These are phyloP conservation scores for Antennarius maculatus DNA, from an alignment of 2,797 vertebrate species.

Conservation along the genomic window DNA sequence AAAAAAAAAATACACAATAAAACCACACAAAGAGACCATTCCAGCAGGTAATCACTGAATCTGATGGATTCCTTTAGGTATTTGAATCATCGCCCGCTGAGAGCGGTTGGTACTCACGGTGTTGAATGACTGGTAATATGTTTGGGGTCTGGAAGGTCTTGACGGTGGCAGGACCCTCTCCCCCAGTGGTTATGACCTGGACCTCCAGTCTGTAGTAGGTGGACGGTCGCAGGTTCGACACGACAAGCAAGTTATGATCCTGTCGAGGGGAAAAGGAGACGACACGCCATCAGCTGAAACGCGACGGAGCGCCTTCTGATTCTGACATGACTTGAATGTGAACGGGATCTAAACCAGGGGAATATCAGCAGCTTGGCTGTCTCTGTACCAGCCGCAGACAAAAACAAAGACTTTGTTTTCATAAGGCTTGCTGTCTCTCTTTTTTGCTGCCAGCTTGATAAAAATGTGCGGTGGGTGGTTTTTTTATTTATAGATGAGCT, in stretches of 20 bases:
- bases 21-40: not conserved
- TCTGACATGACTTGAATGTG: conserved; percentile 46
- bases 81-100: not conserved
- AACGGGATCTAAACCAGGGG: conserved; percentile 45
- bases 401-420: conserved; percentile 75
- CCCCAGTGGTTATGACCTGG: conserved; percentile 88
- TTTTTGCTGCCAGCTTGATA: conserved; percentile 66
- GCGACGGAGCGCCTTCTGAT: conserved; percentile 37
- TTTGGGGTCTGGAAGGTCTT: conserved; percentile 90
- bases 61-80: not conserved
- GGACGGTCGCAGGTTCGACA: conserved; percentile 88
- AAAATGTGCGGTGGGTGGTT: conserved; percentile 68
- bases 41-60: not conserved
- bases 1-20: not conserved
- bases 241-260: conserved; percentile 88
- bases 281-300: conserved; percentile 55
- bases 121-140: conserved; percentile 77
- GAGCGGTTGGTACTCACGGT: conserved; percentile 79
- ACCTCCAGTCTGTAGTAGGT: conserved; percentile 94
- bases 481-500: conserved; percentile 79
- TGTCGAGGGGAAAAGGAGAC: conserved; percentile 57
- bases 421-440: conserved; percentile 57
- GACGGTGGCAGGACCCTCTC: conserved; percentile 90
- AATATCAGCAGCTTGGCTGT: conserved; percentile 36
- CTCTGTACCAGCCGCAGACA: conserved; percentile 59